Base-by-base conservation (phyloP, 2,113 vertebrate species). In the Columbina picui region DNA sequence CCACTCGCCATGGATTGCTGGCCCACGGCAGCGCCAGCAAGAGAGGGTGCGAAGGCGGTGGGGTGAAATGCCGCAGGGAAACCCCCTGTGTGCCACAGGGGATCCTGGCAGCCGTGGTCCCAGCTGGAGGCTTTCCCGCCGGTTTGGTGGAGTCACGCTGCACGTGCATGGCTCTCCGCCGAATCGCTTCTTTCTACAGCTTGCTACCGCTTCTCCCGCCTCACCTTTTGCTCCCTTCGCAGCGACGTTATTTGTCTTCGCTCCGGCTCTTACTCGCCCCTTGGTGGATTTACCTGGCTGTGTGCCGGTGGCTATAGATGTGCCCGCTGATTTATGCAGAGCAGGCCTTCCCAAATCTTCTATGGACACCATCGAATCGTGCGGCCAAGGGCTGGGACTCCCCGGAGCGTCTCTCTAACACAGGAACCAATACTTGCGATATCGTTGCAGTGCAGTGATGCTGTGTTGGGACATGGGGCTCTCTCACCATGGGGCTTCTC, bases 11-110 rank as follows among this genome's bases (percentile, higher is more conserved):
- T 2, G 17, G 14, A 1, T 8, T 47, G 26, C 29, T 43, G 45
- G 70, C 57, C 22, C 0, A 0, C 64, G 39, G 76, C 69, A 71
- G 74, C 3, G 1, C 55, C 0, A 2, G 21, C 59, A 43, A 30
- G 68, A 29, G 64, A n/a, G n/a, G 41, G 9, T 32, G 30, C 0
- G 5, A 79, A 27, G 14, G 30, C 5, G 7, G 6, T 2, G 16
- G 43, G 45, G 14, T 84, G 36, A n/a, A 77, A 77, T 4, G 5
- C 39, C 4, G n/a, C 68, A 55, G 68, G 60, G 41, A 77, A 56
- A 34, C 41, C 70, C 7, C n/a, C 63, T 71, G 34, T n/a, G 0
- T 25, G 34, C 30, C 34, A 0, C 1, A 11, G 12, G 32, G n/a
- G 10, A 50, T 53, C 36, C 68, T 73, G 87, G 89, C 39, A 53